Conservation (phyloP, 1,140 invertebrate genomes). For the Contarinia nasturtii region DNA sequence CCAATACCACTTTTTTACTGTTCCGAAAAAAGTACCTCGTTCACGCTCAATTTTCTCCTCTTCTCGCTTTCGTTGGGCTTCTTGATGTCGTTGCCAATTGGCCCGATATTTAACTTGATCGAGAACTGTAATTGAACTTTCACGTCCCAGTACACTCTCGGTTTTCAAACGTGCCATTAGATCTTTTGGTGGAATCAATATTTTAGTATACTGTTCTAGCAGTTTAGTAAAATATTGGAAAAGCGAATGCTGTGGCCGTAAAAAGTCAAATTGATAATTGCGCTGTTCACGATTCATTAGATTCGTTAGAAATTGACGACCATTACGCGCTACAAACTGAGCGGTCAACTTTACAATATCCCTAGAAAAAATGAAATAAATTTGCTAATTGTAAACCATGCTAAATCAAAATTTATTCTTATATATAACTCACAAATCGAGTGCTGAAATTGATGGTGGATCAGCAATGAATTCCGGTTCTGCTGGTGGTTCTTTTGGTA, state of each 20-base stretch:
- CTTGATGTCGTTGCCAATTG: conserved; percentile 91
- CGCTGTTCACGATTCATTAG: conserved; percentile 96
- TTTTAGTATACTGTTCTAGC: conserved; percentile 94
- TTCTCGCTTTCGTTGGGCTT: conserved; percentile 74
- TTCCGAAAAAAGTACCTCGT: conserved; percentile 34
- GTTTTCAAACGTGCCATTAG: conserved; percentile 58
- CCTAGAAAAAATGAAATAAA: conserved; percentile 29
- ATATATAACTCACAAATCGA: conserved; percentile 61
- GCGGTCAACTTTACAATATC: conserved; percentile 97
- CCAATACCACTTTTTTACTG: background rate
- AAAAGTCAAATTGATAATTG: conserved; percentile 98
- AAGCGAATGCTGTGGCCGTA: conserved; percentile 93
- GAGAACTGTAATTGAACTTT: conserved; percentile 52
- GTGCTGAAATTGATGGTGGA: conserved; percentile 95
- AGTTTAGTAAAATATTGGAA: conserved; percentile 98
- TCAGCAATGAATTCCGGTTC: conserved; percentile 97
- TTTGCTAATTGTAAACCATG: background rate
- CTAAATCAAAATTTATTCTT: background rate
- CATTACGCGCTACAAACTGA: conserved; percentile 97
- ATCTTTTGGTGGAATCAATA: conserved; percentile 87
- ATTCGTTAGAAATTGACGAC: conserved; percentile 92
- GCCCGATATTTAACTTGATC: conserved; percentile 87
- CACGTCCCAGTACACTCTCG: conserved; percentile 36
- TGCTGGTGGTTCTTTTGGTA: conserved; percentile 85
- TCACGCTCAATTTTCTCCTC: conserved; percentile 91